Evolutionary conservation across 2,888 invertebrate genomes (phyloP), one percentile per base, ranked within the genome.

Genomic region (Amiota mariae): DNA sequence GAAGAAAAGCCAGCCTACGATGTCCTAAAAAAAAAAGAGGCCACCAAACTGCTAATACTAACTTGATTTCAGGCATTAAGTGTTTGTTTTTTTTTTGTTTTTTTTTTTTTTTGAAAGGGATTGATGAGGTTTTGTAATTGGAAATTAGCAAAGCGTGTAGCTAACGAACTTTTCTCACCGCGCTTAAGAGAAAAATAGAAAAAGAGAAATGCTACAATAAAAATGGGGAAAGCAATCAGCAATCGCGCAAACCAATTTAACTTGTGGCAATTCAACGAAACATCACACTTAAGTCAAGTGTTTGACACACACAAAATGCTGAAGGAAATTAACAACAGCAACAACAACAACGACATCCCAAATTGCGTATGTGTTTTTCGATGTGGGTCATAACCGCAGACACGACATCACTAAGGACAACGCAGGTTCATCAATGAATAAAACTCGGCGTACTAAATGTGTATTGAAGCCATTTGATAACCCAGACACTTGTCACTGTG

Each of bases 161-260:
- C 59, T 59, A 59, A 59, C 59, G 20, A 59, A 20, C 59, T 59
- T 59, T 8, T 20, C 15, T 59, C 15, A 59, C 20, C 20, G 24
- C 24, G 24, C 68, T 8, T 18, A 71, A 51, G 61, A 47, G 36
- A 70, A 70, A 70, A 70, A 63, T 0, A 3, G 1, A 20, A 64
- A 49, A 51, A 63, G 48, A 12, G 51, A 64, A 63, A 63, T 24
- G 3, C 3, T 24, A 24, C 24, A 24, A 24, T 24, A 72, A 72
- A 54, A 54, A 11, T 10, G 1, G 8, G 36, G 36, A 36, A 36
- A 36, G 36, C 36, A 36, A 6, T 36, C 36, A 36, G 36, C 36
- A 36, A 36, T 36, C 36, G 18, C 20, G 18, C 15, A 59, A 15
- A 15, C 59, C 59, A 59, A 59, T 18, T 59, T 59, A 59, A 20